Evolutionary conservation across 1,140 invertebrate species (phyloP), one percentile per base, ranked within the genome.

Genomic region (Drosophila obscura): DNA sequence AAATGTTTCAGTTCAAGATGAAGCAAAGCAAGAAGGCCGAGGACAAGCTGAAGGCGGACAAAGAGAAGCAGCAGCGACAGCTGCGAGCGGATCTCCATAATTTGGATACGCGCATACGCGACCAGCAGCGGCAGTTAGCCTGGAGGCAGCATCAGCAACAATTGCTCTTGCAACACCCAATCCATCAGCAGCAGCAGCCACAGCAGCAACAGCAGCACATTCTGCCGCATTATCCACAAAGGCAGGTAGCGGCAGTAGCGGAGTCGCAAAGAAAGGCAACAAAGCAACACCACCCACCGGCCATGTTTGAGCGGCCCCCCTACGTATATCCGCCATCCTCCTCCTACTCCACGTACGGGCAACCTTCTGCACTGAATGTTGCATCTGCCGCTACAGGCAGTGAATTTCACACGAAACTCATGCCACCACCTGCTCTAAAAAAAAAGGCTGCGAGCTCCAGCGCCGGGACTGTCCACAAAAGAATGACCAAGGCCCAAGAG

Each of bases 1-100:
- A 83, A 1, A 2, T 55, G 2, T 88, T 72, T 6, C 41, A 64
- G 39, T 35, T 59, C 11, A 83, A 88, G 55, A 83, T 85, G 79
- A 35, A 67, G 1, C 50, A 82, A 8, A 72, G 55, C 16, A 80
- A 57, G 16, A 76, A 84, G 24, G 31, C 68, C 3, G 80, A 84
- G 58, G 76, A 72, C 0, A 49, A 28, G 7, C 58, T 83, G 2
- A 48, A 63, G 41, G 13, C 52, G 0, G 46, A 61, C 7, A 84
- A 51, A 11, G 50, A 52, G 11, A 57, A 72, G 7, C 9, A 75
- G n/a, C 56, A 63, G 0, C 45, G 31, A 3, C 45, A 76, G 13
- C 11, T 84, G 1, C 26, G 50, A 16, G 24, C 19, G 0, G 76
- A 66, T 2, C 49, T 75, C 0, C 45, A 4, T 5, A 46, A 11